Percentiles rank a stretch among this genome's conserved stretches.
These are phyloP conservation scores for Drosophila aff. DNA, from an alignment of 1,140 invertebrate genomes.

Conservation along the genomic window DNA sequence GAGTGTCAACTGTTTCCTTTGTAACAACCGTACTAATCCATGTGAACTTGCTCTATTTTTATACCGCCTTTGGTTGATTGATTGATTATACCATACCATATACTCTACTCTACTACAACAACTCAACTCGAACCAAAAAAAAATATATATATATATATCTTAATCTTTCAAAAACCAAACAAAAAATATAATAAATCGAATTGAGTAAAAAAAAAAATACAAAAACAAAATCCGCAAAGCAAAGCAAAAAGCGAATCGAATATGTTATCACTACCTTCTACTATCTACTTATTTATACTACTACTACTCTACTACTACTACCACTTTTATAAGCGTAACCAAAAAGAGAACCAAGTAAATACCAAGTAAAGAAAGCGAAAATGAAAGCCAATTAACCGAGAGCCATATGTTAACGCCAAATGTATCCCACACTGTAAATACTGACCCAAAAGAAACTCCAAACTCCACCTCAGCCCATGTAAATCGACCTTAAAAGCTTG, in stretches of 20 bases:
- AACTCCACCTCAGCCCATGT: slow-evolving; percentile 26
- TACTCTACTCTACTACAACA: slow-evolving; percentile 53
- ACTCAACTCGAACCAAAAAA: slow-evolving; percentile 50
- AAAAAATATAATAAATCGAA: slow-evolving; percentile 34
- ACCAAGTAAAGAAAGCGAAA: slow-evolving; percentile 21
- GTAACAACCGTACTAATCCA: slow-evolving; percentile 85
- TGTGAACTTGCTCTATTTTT: slow-evolving; percentile 84
- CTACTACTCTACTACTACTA: slow-evolving; percentile 43
- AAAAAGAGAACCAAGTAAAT: slow-evolving; percentile 33
- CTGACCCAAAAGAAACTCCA: slow-evolving; percentile 18
- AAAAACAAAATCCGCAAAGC: slow-evolving; percentile 37
- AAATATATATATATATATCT: slow-evolving; percentile 7
- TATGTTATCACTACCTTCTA: slow-evolving; percentile 76
- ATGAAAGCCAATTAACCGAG: slow-evolving; percentile 36
- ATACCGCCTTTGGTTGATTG: slow-evolving; percentile 79
- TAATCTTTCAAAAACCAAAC: slow-evolving; percentile 41
- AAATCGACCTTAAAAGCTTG: slow-evolving; percentile 17
- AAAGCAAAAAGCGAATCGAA: slow-evolving; percentile 54
- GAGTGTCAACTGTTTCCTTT: slow-evolving; percentile 84
- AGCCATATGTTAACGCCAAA: slow-evolving; percentile 39
- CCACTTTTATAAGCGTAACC: slow-evolving; percentile 42
- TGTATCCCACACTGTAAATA: slow-evolving; percentile 47
- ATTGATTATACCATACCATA: slow-evolving; percentile 72
- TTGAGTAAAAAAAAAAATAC: slow-evolving; percentile 20
- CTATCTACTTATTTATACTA: slow-evolving; percentile 66